Evolutionary conservation across 1,140 invertebrate genomes (phyloP).

Genomic region (Bactericera cockerelli): DNA sequence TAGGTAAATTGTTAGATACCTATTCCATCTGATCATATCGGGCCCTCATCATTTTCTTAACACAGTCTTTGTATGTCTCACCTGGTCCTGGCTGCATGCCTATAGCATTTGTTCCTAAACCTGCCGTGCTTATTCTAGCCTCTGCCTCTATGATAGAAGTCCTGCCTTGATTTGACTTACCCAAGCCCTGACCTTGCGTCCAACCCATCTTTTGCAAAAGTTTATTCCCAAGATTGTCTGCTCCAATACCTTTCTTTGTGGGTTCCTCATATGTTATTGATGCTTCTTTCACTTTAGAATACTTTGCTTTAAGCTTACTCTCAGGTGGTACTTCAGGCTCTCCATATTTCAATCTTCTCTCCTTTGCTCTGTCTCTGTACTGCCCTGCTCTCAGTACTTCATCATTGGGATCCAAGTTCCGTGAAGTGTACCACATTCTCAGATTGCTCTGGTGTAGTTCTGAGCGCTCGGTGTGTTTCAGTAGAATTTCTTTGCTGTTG

Average conservation of each 20-base stretch:
- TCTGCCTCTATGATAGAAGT: conserved; percentile 74
- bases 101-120: conserved; percentile 54
- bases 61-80: conserved; percentile 78
- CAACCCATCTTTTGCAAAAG: conserved; percentile 98
- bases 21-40: conserved; percentile 53
- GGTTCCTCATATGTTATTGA: conserved; percentile 42
- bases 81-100: conserved; percentile 59
- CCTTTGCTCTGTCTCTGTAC: conserved; percentile 91
- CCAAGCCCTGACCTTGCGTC: conserved; percentile 88
- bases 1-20: too few relatives aligned
- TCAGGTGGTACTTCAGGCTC: conserved; percentile 62
- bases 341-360: conserved; percentile 85
- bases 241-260: conserved; percentile 56
- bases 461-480: conserved; percentile 84
- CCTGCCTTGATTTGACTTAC: conserved; percentile 82
- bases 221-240: conserved; percentile 80
- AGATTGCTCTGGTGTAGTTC: conserved; percentile 92
- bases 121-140: conserved; percentile 47
- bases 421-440: conserved; percentile 42
- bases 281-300: conserved; percentile 39
- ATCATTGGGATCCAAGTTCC: conserved; percentile 38
- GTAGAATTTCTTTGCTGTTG: conserved; percentile 68
- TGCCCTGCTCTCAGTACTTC: conserved; percentile 36
- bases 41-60: conserved; percentile 79
- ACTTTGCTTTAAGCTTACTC: conserved; percentile 50